These are phyloP conservation scores for Mormyrus iriodes DNA, from an alignment of 2,113 vertebrate genomes.

Conservation along the genomic window DNA sequence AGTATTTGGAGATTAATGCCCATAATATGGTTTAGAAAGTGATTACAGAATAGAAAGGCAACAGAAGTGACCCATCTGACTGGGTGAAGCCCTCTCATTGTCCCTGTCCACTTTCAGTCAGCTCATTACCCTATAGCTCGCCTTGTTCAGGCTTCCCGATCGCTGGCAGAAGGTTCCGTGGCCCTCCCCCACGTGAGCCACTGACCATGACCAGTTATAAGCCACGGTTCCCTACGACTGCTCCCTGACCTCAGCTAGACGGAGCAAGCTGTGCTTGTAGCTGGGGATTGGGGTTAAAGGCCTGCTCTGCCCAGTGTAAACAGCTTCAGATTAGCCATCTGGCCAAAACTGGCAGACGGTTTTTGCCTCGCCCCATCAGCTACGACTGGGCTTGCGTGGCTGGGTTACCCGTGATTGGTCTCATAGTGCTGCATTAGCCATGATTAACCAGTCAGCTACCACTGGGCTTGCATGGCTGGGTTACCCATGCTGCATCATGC, in stretches of 20 bases:
- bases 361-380: background rate
- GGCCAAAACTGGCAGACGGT: background rate
- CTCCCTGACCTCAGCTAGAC: background rate
- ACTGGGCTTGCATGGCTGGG: rapidly evolving
- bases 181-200: background rate
- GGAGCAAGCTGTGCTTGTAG: background rate
- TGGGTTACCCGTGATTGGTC: background rate
- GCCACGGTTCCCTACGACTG: background rate
- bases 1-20: background rate
- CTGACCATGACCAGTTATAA: background rate
- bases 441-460: background rate
- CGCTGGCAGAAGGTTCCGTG: background rate
- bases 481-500: background rate
- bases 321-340: slow-evolving; percentile 1
- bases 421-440: background rate
- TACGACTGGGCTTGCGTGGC: background rate
- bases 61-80: background rate
- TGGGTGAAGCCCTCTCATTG: background rate
- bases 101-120: background rate
- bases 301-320: background rate
- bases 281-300: background rate
- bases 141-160: background rate
- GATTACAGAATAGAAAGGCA: background rate
- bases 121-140: background rate
- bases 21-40: background rate